Evolutionary conservation across 2,888 invertebrate species (phyloP), one percentile per base, ranked within the genome.

Genomic region (Stegana nigrithorax): DNA sequence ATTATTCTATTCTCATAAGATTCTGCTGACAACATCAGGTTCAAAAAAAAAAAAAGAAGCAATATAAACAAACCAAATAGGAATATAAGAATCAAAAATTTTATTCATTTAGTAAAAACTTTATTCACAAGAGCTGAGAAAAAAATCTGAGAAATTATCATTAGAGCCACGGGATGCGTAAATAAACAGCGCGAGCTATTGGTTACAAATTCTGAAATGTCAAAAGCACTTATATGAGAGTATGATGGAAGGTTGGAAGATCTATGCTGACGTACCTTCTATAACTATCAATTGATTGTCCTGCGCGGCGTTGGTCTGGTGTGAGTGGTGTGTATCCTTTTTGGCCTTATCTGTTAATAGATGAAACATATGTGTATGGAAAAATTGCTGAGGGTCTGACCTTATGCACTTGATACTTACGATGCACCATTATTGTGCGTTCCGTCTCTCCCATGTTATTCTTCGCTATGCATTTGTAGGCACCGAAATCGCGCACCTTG

Each of bases 401-500:
- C 4, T 29, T n/a, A 32, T 36, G 8, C 12, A 7, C 10, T 29
- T 7, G 10, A 29, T 12, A 75, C 83, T 75, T 68, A 84, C 84
- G 81, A 66, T 79, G 76, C 23, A 84, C 61, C 50, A 70, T 73
- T 17, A 85, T 85, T 21, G 71, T 78, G 56, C 81, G 82, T 64
- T 85, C 82, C 8, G 83, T 81, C 78, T 93, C 92, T 7, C 93
- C 93, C 21, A 93, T 86, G 1, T 92, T 90, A 84, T 94, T 94
- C 86, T 93, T 93, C 25, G 93, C 91, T 67, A 93, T 89, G 84
- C 94, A 94, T 84, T 91, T 91, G 86, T 93, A 93, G 56, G 91
- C 89, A 23, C 93, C 93, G 81, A 91, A 93, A 85, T 93, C 93
- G 8, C 88, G 86, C 57, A 86, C 86, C 27, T 89, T 88, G 53